Evolutionary conservation across 2,888 invertebrate species (phyloP).

Genomic region (Dorcus parallelipipedus): DNA sequence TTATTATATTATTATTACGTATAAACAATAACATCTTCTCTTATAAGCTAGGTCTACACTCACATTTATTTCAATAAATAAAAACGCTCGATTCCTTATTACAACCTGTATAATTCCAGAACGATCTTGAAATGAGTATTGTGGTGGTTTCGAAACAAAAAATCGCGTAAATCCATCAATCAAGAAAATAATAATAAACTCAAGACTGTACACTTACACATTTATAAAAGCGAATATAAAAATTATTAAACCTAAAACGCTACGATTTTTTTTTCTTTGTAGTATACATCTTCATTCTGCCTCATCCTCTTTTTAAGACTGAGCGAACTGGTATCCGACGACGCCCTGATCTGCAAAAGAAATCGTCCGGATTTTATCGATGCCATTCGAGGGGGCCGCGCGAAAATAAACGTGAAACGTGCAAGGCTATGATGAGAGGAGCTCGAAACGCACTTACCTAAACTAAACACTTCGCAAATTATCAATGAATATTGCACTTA

Average conservation of each 20-base stretch:
- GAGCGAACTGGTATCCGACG: constrained; percentile 54
- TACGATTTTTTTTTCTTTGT: constrained; percentile 20
- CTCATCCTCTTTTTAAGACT: constrained; percentile 43
- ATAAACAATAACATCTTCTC: background rate
- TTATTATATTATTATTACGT: background rate
- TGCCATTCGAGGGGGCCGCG: background rate
- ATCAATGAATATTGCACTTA: constrained; percentile 39
- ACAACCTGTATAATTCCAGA: constrained; percentile 12
- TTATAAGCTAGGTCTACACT: background rate
- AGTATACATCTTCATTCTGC: constrained; percentile 10
- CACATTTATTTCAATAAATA: background rate
- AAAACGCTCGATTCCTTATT: constrained; percentile 1
- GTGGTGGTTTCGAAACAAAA: too few species aligned
- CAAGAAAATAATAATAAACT: too few species aligned
- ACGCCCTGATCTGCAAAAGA: constrained; percentile 51
- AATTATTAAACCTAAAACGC: constrained; percentile 28
- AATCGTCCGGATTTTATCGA: background rate
- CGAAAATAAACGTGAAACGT: background rate
- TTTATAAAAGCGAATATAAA: constrained; percentile 39
- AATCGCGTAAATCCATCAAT: too few species aligned
- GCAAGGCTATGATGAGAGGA: constrained; percentile 3
- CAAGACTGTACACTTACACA: constrained; percentile 33
- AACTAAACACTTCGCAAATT: constrained; percentile 23
- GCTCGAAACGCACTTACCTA: constrained; percentile 13
- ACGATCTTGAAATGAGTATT: constrained; percentile 22